These are phyloP conservation scores for Hyposmocoma kahamanoa DNA, from an alignment of 1,140 invertebrate species.

Conservation along the genomic window DNA sequence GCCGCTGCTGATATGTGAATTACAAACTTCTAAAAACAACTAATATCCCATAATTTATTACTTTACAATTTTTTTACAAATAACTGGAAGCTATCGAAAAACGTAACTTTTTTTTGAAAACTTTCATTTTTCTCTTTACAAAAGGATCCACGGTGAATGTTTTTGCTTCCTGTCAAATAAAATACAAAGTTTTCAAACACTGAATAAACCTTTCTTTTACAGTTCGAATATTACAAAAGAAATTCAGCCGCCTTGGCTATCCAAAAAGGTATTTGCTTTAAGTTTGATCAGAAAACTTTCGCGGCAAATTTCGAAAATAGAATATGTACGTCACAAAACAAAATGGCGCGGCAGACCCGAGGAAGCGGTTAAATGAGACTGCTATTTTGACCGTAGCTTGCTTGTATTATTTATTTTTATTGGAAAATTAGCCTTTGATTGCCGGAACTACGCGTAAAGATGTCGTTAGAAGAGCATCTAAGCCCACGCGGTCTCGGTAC, in stretches of 20 bases:
- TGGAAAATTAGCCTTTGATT: constrained; percentile 62
- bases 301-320: constrained; percentile 49
- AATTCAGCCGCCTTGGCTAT: constrained; percentile 11
- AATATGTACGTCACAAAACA: constrained; percentile 27
- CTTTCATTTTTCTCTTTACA: constrained; percentile 67
- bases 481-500: constrained; percentile 51
- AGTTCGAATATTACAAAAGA: no score
- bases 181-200: no score
- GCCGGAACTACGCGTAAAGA: constrained; percentile 44
- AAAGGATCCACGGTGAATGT: constrained; percentile 63
- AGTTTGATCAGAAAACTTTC: constrained; percentile 28
- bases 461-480: constrained; percentile 25
- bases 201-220: no score
- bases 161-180: no score
- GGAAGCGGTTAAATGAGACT: constrained; percentile 29
- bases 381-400: constrained; percentile 46
- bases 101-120: constrained; percentile 66
- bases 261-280: constrained; percentile 35
- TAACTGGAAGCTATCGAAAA: constrained; percentile 55
- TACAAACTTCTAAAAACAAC: background rate
- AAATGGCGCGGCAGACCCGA: constrained; percentile 31
- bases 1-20: constrained; percentile 46
- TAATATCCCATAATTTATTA: background rate
- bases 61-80: constrained; percentile 1
- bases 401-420: constrained; percentile 61